Conservation (phyloP, 1,140 invertebrate genomes). For the Druon quercuslanigerum region DNA sequence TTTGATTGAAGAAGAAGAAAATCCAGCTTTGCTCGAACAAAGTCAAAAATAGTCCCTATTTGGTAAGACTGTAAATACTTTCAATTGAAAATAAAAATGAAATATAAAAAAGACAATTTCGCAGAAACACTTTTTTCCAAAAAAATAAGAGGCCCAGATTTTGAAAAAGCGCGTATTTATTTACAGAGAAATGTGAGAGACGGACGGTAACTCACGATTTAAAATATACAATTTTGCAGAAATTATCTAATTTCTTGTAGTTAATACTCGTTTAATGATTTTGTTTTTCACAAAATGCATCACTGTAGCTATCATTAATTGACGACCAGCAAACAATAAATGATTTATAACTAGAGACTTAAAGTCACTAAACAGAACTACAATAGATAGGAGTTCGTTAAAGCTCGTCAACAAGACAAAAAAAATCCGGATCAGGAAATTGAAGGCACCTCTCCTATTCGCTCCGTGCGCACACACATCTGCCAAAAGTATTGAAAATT, state of each 20-base stretch:
- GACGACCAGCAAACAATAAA: too few relatives aligned
- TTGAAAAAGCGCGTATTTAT: background rate
- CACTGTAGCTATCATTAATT: background rate
- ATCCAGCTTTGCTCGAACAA: background rate
- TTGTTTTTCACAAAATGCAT: background rate
- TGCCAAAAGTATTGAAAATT: too few relatives aligned
- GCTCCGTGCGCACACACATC: too few relatives aligned
- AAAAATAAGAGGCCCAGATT: background rate
- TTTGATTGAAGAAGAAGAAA: background rate
- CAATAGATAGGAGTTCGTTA: too few relatives aligned
- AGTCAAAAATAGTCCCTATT: background rate
- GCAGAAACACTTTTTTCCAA: background rate
- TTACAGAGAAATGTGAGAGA: slow-evolving; percentile 13
- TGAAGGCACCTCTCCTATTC: too few relatives aligned
- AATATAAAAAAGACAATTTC: background rate
- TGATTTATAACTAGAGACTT: too few relatives aligned
- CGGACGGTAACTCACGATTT: slow-evolving; percentile 4
- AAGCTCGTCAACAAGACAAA: too few relatives aligned
- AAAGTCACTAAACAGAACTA: too few relatives aligned
- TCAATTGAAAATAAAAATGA: background rate
- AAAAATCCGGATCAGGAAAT: too few relatives aligned
- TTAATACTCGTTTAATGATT: background rate
- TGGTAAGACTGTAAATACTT: slow-evolving; percentile 4
- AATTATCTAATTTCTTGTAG: background rate
- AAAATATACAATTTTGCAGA: slow-evolving; percentile 1